Evolutionary conservation across 2,113 vertebrate genomes (phyloP).

Genomic region (Seriola quinqueradiata): DNA sequence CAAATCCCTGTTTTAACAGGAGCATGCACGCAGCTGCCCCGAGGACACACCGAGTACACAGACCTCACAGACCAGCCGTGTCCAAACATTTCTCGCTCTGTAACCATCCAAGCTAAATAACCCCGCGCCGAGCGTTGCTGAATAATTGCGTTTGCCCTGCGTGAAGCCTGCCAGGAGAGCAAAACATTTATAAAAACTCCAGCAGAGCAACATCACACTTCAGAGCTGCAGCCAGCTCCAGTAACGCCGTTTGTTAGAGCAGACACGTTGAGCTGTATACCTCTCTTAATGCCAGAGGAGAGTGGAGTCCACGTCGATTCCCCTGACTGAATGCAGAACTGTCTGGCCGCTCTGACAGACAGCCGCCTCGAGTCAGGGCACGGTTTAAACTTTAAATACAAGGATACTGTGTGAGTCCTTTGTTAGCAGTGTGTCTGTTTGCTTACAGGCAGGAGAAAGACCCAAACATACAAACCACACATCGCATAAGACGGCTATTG

Average conservation of each 20-base stretch:
- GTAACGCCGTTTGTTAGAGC: conserved; percentile 40
- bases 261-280: conserved; percentile 20
- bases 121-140: conserved; percentile 50
- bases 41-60: conserved; percentile 60
- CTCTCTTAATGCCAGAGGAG: not conserved
- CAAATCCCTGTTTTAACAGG: conserved; percentile 73
- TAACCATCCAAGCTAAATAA: conserved; percentile 76
- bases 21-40: conserved; percentile 56
- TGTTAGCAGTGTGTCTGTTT: not conserved
- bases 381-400: conserved; percentile 13
- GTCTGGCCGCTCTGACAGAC: conserved; percentile 32
- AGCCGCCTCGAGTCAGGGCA: conserved; percentile 6
- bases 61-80: conserved; percentile 57
- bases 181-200: conserved; percentile 65
- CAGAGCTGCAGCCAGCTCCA: conserved; percentile 21
- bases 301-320: conserved; percentile 8
- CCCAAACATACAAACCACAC: not conserved
- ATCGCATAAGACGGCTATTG: conserved; percentile 11
- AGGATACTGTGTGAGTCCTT: conserved; percentile 20
- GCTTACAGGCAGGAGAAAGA: not conserved
- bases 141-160: conserved; percentile 71
- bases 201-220: conserved; percentile 49
- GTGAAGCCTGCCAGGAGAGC: conserved; percentile 64
- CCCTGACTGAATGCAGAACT: conserved; percentile 33
- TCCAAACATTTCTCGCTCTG: conserved; percentile 74